phyloP scores from a whole-genome alignment of 2,888 invertebrate genomes.

The Parthenolecanium corni region DNA sequence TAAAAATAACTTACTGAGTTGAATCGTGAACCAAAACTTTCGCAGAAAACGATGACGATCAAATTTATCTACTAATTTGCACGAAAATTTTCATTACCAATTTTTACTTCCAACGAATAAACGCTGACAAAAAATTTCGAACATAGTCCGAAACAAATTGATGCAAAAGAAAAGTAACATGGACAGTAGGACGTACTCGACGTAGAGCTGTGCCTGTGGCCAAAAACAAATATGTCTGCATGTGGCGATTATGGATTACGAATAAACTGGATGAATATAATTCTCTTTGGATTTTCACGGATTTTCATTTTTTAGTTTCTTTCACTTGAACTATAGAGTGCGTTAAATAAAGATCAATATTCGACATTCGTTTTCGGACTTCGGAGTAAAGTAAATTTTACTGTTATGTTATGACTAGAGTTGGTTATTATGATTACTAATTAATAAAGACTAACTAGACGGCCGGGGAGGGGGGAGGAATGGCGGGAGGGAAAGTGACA shows the following conservation, averaged over 20 bases:
- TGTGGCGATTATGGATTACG: not conserved
- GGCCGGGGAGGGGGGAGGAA: too few species aligned
- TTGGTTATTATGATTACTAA: too few species aligned
- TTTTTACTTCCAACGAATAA: slow-evolving; percentile 13
- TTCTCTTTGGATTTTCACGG: too few species aligned
- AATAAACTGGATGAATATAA: too few species aligned
- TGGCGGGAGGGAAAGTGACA: too few species aligned
- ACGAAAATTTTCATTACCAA: slow-evolving; percentile 19
- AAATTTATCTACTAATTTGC: slow-evolving; percentile 4
- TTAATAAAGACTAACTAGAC: too few species aligned
- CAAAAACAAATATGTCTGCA: slow-evolving; percentile 10
- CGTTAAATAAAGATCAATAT: too few species aligned
- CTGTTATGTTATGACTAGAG: too few species aligned
- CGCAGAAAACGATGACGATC: not conserved
- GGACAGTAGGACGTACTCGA: not conserved
- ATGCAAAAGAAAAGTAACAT: not conserved
- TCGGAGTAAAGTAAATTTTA: too few species aligned
- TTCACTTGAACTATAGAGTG: too few species aligned
- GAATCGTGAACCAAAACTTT: not conserved
- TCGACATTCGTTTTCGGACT: too few species aligned
- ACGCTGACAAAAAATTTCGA: slow-evolving; percentile 14
- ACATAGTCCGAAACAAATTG: slow-evolving; percentile 8
- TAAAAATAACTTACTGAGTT: slow-evolving; percentile 17
- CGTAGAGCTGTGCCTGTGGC: not conserved
- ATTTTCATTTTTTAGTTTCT: too few species aligned